phyloP scores from a whole-genome alignment of 2,888 invertebrate species.

The Dasysyrphus tricinctus region DNA sequence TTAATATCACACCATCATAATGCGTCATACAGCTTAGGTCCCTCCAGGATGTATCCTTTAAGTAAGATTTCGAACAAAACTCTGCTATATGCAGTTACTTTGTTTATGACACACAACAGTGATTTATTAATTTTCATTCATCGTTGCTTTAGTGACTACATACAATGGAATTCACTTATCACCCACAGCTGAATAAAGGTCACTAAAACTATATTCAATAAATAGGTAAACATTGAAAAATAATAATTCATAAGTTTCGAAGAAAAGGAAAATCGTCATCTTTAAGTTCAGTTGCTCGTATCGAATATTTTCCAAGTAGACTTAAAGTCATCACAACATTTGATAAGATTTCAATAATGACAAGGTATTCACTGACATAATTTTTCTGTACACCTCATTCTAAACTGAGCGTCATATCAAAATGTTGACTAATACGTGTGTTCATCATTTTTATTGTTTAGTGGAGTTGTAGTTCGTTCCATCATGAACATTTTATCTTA shows the following conservation, averaged over 20 bases:
- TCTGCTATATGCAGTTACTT: too few species aligned
- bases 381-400: not conserved
- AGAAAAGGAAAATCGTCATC: not conserved
- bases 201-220: not conserved
- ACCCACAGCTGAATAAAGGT: not conserved
- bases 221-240: not conserved
- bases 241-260: not conserved
- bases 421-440: not conserved
- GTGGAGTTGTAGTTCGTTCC: not conserved
- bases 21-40: too few species aligned
- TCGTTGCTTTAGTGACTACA: too few species aligned
- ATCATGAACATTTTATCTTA: conserved; percentile 5
- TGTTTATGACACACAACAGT: too few species aligned
- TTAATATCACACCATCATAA: too few species aligned
- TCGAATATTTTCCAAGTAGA: not conserved
- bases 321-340: conserved; percentile 10
- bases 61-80: too few species aligned
- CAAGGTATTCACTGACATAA: not conserved
- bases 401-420: not conserved
- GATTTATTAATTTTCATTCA: too few species aligned
- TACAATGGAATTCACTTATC: too few species aligned
- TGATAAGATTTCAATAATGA: conserved; percentile 3
- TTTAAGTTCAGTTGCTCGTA: not conserved
- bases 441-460: not conserved
- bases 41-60: too few species aligned